Base-by-base conservation (phyloP, 2,113 vertebrate genomes). In the Phylloscopus trochilus region DNA sequence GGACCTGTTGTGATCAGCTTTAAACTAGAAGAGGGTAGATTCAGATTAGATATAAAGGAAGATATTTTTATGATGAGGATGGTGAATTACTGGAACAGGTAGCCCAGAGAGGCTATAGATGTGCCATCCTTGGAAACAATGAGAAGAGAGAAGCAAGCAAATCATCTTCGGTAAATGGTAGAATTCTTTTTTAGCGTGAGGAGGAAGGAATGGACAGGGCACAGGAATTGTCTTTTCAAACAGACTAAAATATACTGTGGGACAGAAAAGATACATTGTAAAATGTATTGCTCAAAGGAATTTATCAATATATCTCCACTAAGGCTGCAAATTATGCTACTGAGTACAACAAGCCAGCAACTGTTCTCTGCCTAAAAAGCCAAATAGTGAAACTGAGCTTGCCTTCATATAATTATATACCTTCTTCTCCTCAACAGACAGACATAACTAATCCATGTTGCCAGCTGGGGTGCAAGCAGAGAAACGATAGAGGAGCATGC, bases 401-500 rank as follows among this genome's bases (percentile, higher is more conserved):
- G 22, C 13, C 19, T 41, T 39, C 33, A 7, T 23, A 24, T 6
- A 3, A 11, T 27, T 46, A 18, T 7, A 30, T 18, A 41, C 33
- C 13, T n/a, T 35, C 6, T n/a, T 39, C 20, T 66, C 4, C 67
- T 39, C 16, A 51, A 41, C 12, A 53, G 31, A 59, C 11, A 47
- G 30, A 39, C 28, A n/a, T 41, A 56, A 28, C 6, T n/a, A 41
- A 70, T 31, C 19, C 28, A 33, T 15, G 3, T 46, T 60, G 19
- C 16, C 37, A 27, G 5, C 21, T 87, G 33, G 13, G 24, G 6
- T 5, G 59, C 10, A 5, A 68, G 56, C 23, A 52, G 39, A 63
- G 21, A 15, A 62, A 37, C 11, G 1, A 2, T 6, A 27, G 6
- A n/a, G 27, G 9, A 3, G 3, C 21, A 35, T 28, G 18, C 7